Evolutionary conservation across 2,113 vertebrate species (phyloP).

Genomic region (Trinectes maculatus): DNA sequence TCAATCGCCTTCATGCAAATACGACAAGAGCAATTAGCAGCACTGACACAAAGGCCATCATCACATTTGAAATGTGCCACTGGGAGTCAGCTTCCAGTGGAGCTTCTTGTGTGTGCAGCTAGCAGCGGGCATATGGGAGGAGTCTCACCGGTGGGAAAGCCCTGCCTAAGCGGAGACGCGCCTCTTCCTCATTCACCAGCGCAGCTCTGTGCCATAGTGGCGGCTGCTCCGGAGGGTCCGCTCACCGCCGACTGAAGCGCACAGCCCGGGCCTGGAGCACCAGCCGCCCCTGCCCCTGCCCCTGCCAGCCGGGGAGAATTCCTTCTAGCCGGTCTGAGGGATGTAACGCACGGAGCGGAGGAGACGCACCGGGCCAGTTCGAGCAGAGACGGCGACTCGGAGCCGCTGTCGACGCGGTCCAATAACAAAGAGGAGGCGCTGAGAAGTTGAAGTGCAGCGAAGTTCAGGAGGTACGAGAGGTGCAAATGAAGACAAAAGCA

Average conservation of each 20-base stretch:
- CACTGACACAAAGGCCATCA: neutral
- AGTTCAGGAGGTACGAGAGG: slow-evolving; percentile 57
- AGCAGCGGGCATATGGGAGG: slow-evolving; percentile 59
- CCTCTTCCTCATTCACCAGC: slow-evolving; percentile 53
- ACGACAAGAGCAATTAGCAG: too few species aligned
- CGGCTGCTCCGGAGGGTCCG: slow-evolving; percentile 32
- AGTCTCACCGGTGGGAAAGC: slow-evolving; percentile 62
- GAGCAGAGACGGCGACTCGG: slow-evolving; percentile 8
- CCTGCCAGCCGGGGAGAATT: too few species aligned
- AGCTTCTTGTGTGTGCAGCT: neutral
- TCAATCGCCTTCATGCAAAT: too few species aligned
- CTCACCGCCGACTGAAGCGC: slow-evolving; percentile 30
- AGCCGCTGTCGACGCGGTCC: neutral
- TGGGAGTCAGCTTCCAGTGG: slow-evolving; percentile 45
- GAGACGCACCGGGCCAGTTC: slow-evolving; percentile 33
- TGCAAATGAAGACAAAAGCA: slow-evolving; percentile 1
- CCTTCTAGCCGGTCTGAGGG: slow-evolving; percentile 51
- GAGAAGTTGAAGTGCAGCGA: slow-evolving; percentile 25
- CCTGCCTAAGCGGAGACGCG: slow-evolving; percentile 30
- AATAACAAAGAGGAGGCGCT: neutral
- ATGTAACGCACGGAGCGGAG: slow-evolving; percentile 52
- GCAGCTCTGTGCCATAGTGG: neutral
- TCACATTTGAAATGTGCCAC: slow-evolving; percentile 50
- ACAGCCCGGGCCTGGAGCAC: slow-evolving; percentile 31
- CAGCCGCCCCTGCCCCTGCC: neutral